Evolutionary conservation across 1,140 invertebrate genomes (phyloP), one percentile per base, ranked within the genome.

Genomic region (Ericerus pela): DNA sequence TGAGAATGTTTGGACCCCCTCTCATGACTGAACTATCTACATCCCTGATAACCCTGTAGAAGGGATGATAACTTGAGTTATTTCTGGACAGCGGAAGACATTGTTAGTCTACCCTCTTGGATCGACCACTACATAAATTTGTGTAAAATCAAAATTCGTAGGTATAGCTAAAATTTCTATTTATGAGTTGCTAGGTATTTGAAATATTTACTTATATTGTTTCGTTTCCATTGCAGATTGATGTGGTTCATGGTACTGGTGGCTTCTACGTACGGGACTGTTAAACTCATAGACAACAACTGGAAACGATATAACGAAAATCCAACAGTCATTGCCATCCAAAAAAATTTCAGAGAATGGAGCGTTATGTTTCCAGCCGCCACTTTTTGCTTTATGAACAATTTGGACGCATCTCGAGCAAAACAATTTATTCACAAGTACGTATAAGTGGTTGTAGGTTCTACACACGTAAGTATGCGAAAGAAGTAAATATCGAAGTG

Each of bases 261-360:
- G 0, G 43, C 67, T 0, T 69, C 75, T 8, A 36, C 51, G 18
- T 56, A 54, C 10, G 59, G 60, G 18, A 56, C 62, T 10, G 38
- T 37, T 4, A 43, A 26, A 10, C 20, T 65, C 16, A 47, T 73
- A 67, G 2, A 56, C 68, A 70, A 73, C 8, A 76, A 75, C 57
- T 72, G 70, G 68, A 68, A 70, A 38, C 58, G 76, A 10, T 79
- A 73, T 64, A 68, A 65, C 20, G 72, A 72, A 14, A 78, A 73
- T 62, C 76, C 77, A 0, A 78, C 76, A 0, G 76, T 79, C 0
- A 72, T 78, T 12, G 75, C 76, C 0, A 62, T 79, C 55, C 72
- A 78, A 60, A 79, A 77, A 61, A 73, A 79, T 64, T 79, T 71
- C 60, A 64, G 77, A 27, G 72, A 70, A 41, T 79, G 77, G 77